These are phyloP conservation scores for Neelides folsomi DNA, from an alignment of 2,888 invertebrate species.

Conservation along the genomic window DNA sequence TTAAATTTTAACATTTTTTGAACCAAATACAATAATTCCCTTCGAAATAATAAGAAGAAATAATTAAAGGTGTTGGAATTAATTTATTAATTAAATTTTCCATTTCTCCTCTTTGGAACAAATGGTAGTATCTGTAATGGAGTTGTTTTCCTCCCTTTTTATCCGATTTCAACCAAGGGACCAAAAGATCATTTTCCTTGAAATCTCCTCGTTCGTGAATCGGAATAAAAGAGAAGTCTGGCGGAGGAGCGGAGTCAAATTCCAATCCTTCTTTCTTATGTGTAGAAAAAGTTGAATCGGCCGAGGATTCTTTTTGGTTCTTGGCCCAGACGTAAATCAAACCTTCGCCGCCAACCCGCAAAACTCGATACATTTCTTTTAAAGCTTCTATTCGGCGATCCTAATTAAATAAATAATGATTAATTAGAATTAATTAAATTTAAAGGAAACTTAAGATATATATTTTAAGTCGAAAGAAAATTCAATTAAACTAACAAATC, in stretches of 20 bases:
- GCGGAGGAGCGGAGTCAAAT: neutral
- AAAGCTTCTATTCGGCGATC: constrained; percentile 61
- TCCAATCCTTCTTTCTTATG: neutral
- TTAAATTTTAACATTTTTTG: constrained; percentile 43
- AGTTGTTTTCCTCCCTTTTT: constrained; percentile 37
- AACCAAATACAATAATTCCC: constrained; percentile 90
- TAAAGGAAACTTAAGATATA: neutral
- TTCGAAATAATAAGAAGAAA: constrained; percentile 75
- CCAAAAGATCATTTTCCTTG: constrained; percentile 74
- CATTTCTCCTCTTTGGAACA: constrained; percentile 74
- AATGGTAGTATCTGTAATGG: constrained; percentile 79
- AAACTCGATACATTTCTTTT: constrained; percentile 57
- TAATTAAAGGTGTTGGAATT: constrained; percentile 43
- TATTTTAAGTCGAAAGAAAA: too few relatives aligned
- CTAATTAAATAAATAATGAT: constrained; percentile 36
- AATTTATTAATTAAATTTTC: constrained; percentile 50
- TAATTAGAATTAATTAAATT: neutral
- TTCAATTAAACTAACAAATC: too few relatives aligned
- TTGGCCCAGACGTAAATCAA: constrained; percentile 95
- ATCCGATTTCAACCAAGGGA: constrained; percentile 67
- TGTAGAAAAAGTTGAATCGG: constrained; percentile 46
- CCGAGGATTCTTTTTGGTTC: constrained; percentile 52
- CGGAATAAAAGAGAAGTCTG: constrained; percentile 43
- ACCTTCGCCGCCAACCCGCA: constrained; percentile 58
- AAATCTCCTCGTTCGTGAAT: constrained; percentile 88